These are phyloP conservation scores for Trissolcus brochymenae DNA, from an alignment of 2,888 invertebrate species.

Conservation along the genomic window DNA sequence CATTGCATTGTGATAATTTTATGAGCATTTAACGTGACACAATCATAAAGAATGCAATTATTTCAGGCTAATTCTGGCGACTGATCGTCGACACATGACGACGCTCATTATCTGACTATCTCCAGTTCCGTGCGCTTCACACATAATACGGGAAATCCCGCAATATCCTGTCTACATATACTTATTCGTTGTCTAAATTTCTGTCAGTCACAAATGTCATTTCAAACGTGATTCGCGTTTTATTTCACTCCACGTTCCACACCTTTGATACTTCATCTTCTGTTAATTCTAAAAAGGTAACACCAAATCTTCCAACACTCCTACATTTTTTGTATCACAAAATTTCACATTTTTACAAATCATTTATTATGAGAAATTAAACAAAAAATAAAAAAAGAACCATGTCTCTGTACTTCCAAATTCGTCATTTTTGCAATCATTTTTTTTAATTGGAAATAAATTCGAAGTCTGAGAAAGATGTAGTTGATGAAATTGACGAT, in stretches of 20 bases:
- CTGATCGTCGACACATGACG: constrained; percentile 58
- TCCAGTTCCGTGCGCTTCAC: constrained; percentile 48
- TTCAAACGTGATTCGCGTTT: constrained; percentile 11
- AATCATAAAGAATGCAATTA: constrained; percentile 49
- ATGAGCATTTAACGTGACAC: constrained; percentile 45
- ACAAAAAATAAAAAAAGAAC: too few species aligned
- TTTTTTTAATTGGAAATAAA: too few species aligned
- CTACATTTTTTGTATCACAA: too few species aligned
- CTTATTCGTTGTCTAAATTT: constrained; percentile 41
- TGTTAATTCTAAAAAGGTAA: too few species aligned
- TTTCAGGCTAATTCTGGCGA: constrained; percentile 51
- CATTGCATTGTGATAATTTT: constrained; percentile 45
- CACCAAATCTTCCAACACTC: too few species aligned
- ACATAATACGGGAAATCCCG: constrained; percentile 57
- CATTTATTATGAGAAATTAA: too few species aligned
- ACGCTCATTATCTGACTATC: constrained; percentile 51
- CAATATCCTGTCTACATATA: constrained; percentile 58
- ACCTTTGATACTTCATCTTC: not conserved
- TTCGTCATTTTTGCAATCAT: too few species aligned
- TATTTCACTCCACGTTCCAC: not conserved
- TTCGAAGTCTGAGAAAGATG: too few species aligned
- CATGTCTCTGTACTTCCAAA: too few species aligned
- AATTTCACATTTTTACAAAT: too few species aligned
- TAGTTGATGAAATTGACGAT: too few species aligned
- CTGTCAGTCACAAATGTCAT: constrained; percentile 35